Evolutionary conservation across 2,888 invertebrate species (phyloP).

Genomic region (Camponotus fellah): DNA sequence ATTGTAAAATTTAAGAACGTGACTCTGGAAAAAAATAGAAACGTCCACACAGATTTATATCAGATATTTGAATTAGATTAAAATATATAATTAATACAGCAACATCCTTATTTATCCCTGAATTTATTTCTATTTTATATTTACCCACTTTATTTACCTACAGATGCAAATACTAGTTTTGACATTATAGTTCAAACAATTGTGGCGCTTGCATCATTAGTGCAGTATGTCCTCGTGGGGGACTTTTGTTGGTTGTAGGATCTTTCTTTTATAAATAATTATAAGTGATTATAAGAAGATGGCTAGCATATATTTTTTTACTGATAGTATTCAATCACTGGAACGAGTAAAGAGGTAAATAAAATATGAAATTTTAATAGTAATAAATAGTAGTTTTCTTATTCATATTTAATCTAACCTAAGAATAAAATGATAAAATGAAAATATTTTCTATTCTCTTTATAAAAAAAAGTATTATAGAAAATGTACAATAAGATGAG

Average conservation of each 20-base stretch:
- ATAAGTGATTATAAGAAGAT: constrained; percentile 66
- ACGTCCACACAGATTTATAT: background rate
- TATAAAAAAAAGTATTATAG: background rate
- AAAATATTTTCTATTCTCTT: constrained; percentile 20
- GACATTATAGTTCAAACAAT: background rate
- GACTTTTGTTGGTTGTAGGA: background rate
- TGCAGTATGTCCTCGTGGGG: no score
- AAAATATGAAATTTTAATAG: constrained; percentile 41
- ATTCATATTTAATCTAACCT: constrained; percentile 36
- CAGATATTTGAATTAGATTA: background rate
- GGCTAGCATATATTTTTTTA: constrained; percentile 70
- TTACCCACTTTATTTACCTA: background rate
- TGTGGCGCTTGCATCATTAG: background rate
- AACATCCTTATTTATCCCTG: no score
- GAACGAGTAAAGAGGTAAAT: constrained; percentile 83
- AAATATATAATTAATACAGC: background rate
- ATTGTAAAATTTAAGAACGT: no score
- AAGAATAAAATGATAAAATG: constrained; percentile 20
- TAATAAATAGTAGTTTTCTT: background rate
- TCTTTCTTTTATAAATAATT: constrained; percentile 4
- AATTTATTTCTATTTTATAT: no score
- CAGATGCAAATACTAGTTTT: background rate
- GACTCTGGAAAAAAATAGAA: background rate
- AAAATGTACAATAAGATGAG: background rate
- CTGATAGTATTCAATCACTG: constrained; percentile 80